Evolutionary conservation across 2,797 vertebrate species (phyloP).

Genomic region (Fratercula arctica): DNA sequence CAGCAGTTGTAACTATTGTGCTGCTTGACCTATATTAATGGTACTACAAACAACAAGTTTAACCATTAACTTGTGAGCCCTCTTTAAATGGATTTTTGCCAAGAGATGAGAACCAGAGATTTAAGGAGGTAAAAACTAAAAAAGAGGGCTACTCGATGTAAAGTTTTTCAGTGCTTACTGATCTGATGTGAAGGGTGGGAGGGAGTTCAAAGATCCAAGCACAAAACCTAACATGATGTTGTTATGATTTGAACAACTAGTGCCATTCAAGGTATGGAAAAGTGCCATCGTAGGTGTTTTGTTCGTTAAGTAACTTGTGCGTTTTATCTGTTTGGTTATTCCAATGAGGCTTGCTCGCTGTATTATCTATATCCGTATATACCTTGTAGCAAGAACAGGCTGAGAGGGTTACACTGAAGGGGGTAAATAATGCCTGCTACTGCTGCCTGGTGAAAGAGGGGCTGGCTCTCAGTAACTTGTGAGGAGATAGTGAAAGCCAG

Average conservation of each 20-base stretch:
- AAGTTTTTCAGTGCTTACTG: not conserved
- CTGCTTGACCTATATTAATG: conserved; percentile 82
- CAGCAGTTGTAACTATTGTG: conserved; percentile 79
- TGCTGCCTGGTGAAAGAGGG: not conserved
- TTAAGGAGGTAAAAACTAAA: conserved; percentile 42
- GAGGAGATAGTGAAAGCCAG: not conserved
- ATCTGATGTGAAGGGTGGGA: not conserved
- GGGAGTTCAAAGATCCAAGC: not conserved
- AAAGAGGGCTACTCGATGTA: not conserved
- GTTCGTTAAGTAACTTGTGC: not conserved
- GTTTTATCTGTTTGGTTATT: not conserved
- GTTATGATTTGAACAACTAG: not conserved
- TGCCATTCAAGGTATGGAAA: not conserved
- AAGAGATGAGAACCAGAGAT: conserved; percentile 55
- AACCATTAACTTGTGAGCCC: conserved; percentile 90
- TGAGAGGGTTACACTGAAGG: not conserved
- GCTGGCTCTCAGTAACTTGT: not conserved
- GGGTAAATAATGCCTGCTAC: not conserved
- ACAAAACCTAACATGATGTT: not conserved
- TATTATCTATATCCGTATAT: not conserved
- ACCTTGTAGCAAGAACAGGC: not conserved
- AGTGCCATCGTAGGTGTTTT: not conserved
- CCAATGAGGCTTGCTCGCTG: not conserved
- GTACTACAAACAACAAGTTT: conserved; percentile 88
- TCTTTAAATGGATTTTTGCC: conserved; percentile 81